A percentile compares a stretch with the other conserved stretches of the same genome.
Conservation (phyloP, 2,113 vertebrate species). For the Actenoides lindsayi region DNA sequence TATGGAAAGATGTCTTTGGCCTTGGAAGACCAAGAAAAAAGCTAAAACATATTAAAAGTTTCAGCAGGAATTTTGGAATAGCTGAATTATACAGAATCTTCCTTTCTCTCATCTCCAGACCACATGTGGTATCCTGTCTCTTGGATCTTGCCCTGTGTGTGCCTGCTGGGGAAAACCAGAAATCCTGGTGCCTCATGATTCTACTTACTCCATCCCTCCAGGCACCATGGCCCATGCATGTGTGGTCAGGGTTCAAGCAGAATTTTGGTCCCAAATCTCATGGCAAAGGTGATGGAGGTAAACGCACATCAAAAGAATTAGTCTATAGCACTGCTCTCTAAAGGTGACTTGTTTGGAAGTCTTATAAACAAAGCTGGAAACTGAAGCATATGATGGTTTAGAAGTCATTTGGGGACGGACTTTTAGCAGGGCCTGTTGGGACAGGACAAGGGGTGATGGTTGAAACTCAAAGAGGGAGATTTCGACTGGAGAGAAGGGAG, state of each 20-base stretch:
- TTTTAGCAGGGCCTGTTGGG: neutral
- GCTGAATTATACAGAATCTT: neutral
- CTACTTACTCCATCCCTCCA: neutral
- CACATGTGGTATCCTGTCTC: neutral
- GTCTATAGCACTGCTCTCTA: neutral
- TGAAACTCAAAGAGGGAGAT: neutral
- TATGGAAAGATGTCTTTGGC: neutral
- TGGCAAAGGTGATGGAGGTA: neutral
- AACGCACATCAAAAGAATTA: neutral
- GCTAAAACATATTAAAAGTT: neutral
- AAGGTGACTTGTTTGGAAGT: neutral
- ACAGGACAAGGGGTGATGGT: neutral
- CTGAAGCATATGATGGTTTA: neutral
- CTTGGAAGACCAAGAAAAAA: neutral
- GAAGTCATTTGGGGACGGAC: neutral
- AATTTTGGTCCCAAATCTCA: neutral
- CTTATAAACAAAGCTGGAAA: neutral
- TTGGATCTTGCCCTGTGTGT: neutral
- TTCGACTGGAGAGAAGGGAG: neutral
- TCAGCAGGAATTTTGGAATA: neutral
- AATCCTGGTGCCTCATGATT: neutral
- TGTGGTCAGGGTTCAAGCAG: neutral
- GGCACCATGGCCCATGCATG: accelerated
- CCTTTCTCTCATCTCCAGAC: neutral
- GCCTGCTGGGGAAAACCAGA: neutral